Percentiles rank a stretch among this genome's conserved stretches.
Evolutionary conservation across 2,113 vertebrate species (phyloP).

Genomic region (Panthera uncia): DNA sequence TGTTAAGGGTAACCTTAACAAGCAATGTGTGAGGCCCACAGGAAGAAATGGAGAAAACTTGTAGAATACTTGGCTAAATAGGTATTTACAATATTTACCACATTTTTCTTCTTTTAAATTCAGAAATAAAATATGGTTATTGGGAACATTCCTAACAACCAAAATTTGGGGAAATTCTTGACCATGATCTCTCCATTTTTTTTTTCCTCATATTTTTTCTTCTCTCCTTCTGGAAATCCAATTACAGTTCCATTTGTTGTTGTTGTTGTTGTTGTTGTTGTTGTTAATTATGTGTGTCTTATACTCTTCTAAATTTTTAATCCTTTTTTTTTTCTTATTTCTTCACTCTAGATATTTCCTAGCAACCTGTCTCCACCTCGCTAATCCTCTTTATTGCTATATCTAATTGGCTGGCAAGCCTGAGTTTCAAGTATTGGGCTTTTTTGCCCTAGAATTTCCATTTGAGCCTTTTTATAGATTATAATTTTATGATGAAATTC

Average conservation of each 20-base stretch:
- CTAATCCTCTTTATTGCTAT: neutral
- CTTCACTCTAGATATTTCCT: neutral
- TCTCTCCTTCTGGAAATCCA: neutral
- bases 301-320: neutral
- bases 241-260: neutral
- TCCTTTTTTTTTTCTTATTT: neutral
- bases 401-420: neutral
- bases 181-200: neutral
- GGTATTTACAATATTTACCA: neutral
- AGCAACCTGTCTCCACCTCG: neutral
- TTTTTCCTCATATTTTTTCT: neutral
- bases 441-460: neutral
- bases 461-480: neutral
- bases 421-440: neutral
- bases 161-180: conserved; percentile 22
- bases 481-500: neutral
- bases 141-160: neutral
- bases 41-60: neutral
- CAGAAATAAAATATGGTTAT: neutral
- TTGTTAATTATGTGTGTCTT: neutral
- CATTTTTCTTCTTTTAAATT: conserved; percentile 27
- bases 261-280: too few species aligned
- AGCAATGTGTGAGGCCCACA: neutral
- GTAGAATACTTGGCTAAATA: neutral
- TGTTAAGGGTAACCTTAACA: neutral